Evolutionary conservation across 1,140 invertebrate species (phyloP).

Genomic region (Sinella curviseta): DNA sequence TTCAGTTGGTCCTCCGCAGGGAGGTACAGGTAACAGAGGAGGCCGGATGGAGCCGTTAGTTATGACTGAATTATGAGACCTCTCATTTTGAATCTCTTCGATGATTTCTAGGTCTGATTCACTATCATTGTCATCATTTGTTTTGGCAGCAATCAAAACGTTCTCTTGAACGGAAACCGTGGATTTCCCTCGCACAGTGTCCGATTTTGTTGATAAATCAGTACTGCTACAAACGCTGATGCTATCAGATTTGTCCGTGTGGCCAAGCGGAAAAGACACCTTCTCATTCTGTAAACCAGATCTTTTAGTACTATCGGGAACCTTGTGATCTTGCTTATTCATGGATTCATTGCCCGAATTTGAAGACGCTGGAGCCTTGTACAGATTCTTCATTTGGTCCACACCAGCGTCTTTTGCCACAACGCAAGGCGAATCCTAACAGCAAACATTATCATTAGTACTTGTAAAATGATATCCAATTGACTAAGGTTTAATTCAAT

Average conservation of each 20-base stretch:
- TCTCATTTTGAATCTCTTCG: conserved; percentile 33
- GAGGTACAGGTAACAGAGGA: not conserved
- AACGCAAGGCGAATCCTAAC: not conserved
- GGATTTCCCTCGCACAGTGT: not conserved
- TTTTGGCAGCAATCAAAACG: not conserved
- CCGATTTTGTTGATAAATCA: no score
- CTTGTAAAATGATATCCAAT: no score
- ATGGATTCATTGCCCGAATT: no score
- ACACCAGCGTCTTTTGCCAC: not conserved
- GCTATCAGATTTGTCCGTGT: no score
- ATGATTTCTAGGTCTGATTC: conserved; percentile 42
- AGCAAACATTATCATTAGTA: no score
- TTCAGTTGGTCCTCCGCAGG: not conserved
- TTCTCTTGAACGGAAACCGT: not conserved
- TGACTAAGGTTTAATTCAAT: no score
- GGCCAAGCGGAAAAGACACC: no score
- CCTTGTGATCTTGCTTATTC: no score
- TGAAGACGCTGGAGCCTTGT: not conserved
- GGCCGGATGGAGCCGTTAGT: not conserved
- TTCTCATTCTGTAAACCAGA: no score
- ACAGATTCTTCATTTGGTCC: conserved; percentile 25
- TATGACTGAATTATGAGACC: not conserved
- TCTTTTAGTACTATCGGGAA: no score
- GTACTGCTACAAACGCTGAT: no score
- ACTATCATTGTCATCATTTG: not conserved